Percentiles rank a stretch among this genome's conserved stretches.
Evolutionary conservation across 2,113 vertebrate genomes (phyloP).

Genomic region (Bubalus kerabau): DNA sequence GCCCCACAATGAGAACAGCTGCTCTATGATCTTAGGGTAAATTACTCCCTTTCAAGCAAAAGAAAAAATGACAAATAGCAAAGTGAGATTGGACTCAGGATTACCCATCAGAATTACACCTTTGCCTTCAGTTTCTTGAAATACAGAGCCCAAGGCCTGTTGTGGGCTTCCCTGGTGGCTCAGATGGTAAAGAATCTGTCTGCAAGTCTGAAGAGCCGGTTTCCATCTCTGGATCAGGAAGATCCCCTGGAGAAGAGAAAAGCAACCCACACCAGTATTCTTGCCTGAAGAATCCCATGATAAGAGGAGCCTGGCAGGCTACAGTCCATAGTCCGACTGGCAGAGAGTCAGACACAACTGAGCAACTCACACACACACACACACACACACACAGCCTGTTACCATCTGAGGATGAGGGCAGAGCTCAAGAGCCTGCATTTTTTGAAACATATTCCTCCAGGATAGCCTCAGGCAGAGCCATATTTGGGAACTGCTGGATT

Average conservation of each 20-base stretch:
- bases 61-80: neutral
- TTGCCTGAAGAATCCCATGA: neutral
- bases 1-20: too few species aligned
- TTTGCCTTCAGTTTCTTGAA: neutral
- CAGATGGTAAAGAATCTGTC: neutral
- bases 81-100: neutral
- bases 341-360: neutral
- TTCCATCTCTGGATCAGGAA: neutral
- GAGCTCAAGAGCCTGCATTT: neutral
- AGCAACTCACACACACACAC: neutral
- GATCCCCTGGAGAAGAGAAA: neutral
- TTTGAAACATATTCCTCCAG: neutral
- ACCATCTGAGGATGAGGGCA: neutral
- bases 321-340: neutral
- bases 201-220: neutral
- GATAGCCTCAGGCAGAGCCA: neutral
- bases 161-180: neutral
- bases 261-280: neutral
- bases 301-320: neutral
- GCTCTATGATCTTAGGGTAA: fast-evolving
- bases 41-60: neutral
- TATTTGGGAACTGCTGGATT: neutral
- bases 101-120: neutral
- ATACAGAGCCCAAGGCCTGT: neutral
- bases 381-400: neutral